Conservation (phyloP, 2,888 invertebrate species). For the Drosophila algonquin region DNA sequence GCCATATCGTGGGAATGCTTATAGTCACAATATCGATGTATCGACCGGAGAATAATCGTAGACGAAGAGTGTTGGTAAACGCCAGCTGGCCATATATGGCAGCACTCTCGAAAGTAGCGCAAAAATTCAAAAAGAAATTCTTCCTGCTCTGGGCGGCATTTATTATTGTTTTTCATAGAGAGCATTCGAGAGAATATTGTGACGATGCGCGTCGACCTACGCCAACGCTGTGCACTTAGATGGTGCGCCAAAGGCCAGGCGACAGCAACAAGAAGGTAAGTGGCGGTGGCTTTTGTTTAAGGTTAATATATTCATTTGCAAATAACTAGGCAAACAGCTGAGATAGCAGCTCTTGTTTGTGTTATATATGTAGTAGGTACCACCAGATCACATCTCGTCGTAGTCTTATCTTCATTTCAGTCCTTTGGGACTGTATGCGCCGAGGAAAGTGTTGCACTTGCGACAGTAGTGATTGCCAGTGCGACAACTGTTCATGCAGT, state of each 20-base stretch:
- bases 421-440: constrained; percentile 73
- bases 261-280: constrained; percentile 20
- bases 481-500: constrained; percentile 83
- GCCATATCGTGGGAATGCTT: no score
- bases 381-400: constrained; percentile 26
- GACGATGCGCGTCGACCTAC: not conserved
- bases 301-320: constrained; percentile 19
- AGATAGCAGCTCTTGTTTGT: constrained; percentile 38
- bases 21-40: no score
- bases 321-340: not conserved
- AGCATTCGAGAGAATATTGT: not conserved
- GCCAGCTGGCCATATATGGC: no score
- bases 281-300: constrained; percentile 20
- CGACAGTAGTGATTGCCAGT: constrained; percentile 82
- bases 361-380: constrained; percentile 2
- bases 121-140: no score
- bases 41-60: no score
- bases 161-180: not conserved
- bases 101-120: no score
- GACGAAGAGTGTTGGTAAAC: no score
- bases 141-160: not conserved
- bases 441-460: constrained; percentile 82
- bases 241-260: constrained; percentile 18
- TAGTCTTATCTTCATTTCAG: constrained; percentile 40
- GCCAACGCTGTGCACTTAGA: constrained; percentile 19